phyloP scores from a whole-genome alignment of 2,888 invertebrate genomes.

The Cantharis lateralis region DNA sequence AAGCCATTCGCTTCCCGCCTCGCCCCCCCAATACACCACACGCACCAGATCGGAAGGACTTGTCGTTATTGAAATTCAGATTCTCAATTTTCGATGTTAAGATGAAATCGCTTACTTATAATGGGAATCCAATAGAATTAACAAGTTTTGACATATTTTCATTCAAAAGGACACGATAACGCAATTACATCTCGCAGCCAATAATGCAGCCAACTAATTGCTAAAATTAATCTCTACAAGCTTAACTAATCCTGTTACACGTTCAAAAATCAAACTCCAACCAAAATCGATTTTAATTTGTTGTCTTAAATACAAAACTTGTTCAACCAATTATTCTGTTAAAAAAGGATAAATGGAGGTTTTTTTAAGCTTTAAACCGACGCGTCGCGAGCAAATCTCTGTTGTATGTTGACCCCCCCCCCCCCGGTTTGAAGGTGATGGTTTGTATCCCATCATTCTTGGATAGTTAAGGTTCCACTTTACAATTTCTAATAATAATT shows the following conservation, averaged over 20 bases:
- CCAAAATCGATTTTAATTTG: neutral
- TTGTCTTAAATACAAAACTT: neutral
- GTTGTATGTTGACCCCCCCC: too few species aligned
- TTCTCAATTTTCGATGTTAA: slow-evolving; percentile 34
- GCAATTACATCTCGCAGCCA: neutral
- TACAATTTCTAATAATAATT: too few species aligned
- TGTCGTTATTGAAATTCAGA: slow-evolving; percentile 32
- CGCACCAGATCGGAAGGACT: slow-evolving; percentile 36
- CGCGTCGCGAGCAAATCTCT: too few species aligned
- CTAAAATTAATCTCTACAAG: neutral
- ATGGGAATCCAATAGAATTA: neutral
- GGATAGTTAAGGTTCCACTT: too few species aligned
- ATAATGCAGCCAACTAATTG: neutral
- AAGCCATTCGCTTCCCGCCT: slow-evolving; percentile 29
- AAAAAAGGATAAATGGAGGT: too few species aligned
- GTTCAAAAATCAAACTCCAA: neutral
- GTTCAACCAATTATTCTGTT: neutral
- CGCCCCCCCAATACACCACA: slow-evolving; percentile 30
- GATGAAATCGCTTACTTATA: slow-evolving; percentile 16
- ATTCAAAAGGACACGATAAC: neutral
- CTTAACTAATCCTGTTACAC: neutral
- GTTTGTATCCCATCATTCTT: too few species aligned
- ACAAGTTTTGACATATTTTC: neutral
- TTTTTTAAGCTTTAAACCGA: too few species aligned
- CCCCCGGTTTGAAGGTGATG: too few species aligned